Evolutionary conservation across 2,113 vertebrate genomes (phyloP).

Genomic region (Loxodonta africana): DNA sequence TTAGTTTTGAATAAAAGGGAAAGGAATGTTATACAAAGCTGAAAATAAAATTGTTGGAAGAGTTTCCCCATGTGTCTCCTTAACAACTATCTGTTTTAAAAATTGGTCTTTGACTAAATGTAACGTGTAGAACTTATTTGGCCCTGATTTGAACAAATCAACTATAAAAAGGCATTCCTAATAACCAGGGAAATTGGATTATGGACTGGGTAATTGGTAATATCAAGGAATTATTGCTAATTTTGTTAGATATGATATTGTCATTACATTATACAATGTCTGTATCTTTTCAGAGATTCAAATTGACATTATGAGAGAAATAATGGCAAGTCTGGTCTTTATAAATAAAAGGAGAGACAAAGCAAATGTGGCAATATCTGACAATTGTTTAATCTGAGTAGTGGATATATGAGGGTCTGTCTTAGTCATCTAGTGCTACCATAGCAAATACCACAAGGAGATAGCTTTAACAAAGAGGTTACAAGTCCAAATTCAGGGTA

Average conservation of each 20-base stretch:
- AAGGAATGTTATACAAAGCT: neutral
- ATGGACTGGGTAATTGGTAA: conserved; percentile 27
- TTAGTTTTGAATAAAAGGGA: conserved; percentile 14
- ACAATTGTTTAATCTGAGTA: neutral
- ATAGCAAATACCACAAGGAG: too few species aligned
- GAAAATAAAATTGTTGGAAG: conserved; percentile 40
- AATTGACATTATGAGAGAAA: neutral
- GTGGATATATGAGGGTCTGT: too few species aligned
- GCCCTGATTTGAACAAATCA: conserved; percentile 56
- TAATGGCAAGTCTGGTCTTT: neutral
- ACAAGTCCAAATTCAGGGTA: too few species aligned
- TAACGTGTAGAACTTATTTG: conserved; percentile 17
- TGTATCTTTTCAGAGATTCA: neutral
- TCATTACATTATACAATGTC: neutral
- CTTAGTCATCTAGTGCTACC: too few species aligned
- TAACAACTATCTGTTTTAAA: conserved; percentile 63
- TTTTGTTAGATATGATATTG: conserved; percentile 27
- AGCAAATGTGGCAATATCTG: neutral
- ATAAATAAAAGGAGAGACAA: neutral
- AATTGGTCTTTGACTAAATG: conserved; percentile 47
- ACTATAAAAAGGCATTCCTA: conserved; percentile 63
- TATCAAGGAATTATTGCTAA: conserved; percentile 47
- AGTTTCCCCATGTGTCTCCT: conserved; percentile 11
- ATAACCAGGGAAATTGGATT: conserved; percentile 53
- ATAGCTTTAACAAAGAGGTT: too few species aligned